Evolutionary conservation across 2,888 invertebrate genomes (phyloP).

Genomic region (Chromoteleia sp.): DNA sequence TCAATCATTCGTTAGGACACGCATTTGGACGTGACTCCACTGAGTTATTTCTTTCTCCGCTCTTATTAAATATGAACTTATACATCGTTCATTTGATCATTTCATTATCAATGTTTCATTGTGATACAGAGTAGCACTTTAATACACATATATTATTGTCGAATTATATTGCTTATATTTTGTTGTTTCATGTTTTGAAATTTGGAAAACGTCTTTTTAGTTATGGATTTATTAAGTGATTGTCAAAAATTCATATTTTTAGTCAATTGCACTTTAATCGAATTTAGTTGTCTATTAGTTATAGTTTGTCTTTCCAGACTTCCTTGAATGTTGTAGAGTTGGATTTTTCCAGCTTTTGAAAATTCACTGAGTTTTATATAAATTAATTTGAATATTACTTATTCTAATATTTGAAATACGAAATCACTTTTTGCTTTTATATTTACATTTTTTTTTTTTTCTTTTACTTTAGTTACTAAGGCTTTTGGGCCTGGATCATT

Average conservation of each 20-base stretch:
- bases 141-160: constrained; percentile 10
- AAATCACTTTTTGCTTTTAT: too few species aligned
- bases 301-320: constrained; percentile 21
- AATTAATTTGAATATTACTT: too few species aligned
- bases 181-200: constrained; percentile 31
- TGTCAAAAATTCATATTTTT: too few species aligned
- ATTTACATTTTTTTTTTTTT: too few species aligned
- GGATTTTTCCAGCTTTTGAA: constrained; percentile 14
- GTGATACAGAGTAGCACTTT: constrained; percentile 25
- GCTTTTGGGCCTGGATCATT: too few species aligned
- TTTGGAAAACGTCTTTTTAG: constrained; percentile 21
- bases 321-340: constrained; percentile 37
- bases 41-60: constrained; percentile 17
- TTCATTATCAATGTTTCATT: constrained; percentile 37
- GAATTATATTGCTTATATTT: constrained; percentile 20
- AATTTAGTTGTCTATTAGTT: constrained; percentile 2
- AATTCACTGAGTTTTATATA: constrained; percentile 13
- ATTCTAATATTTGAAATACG: too few species aligned
- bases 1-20: neutral
- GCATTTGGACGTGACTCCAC: neutral
- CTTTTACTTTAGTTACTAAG: too few species aligned
- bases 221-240: too few species aligned
- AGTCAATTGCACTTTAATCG: too few species aligned
- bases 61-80: constrained; percentile 8
- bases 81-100: constrained; percentile 26